phyloP scores from a whole-genome alignment of 2,113 vertebrate species.

The Cheilinus undulatus region DNA sequence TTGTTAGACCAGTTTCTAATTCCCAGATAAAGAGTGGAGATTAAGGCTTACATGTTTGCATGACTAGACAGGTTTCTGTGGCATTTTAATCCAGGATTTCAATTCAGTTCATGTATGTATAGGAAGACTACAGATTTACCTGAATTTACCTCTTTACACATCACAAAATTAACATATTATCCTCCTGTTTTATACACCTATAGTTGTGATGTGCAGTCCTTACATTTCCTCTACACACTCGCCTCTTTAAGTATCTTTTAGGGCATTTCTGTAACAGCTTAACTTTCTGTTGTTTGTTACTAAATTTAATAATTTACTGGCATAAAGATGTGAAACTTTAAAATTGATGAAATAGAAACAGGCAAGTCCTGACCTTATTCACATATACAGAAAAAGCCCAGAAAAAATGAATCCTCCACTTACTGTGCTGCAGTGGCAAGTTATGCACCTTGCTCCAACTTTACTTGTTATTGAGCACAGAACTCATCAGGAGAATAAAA shows the following conservation, averaged over 20 bases:
- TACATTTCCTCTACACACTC: background rate
- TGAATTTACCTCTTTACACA: background rate
- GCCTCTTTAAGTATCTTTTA: background rate
- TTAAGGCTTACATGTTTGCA: constrained; percentile 60
- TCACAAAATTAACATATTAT: background rate
- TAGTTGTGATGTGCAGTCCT: background rate
- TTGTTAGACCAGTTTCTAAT: constrained; percentile 56
- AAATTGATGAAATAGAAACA: too few species aligned
- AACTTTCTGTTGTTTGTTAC: too few species aligned
- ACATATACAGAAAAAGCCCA: too few species aligned
- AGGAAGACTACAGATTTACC: background rate
- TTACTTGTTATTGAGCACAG: too few species aligned
- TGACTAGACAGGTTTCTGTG: constrained; percentile 61
- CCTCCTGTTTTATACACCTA: background rate
- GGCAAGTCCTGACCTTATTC: too few species aligned
- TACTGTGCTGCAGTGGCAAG: too few species aligned
- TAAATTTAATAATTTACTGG: too few species aligned
- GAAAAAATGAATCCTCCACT: too few species aligned
- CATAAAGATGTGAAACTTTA: too few species aligned
- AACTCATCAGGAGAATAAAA: too few species aligned
- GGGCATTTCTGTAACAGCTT: too few species aligned
- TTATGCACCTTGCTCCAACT: too few species aligned
- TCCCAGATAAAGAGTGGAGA: constrained; percentile 58
- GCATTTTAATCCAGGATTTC: constrained; percentile 41
- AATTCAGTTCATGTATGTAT: background rate